Percentiles rank a stretch among this genome's conserved stretches.
These are phyloP conservation scores for Cephus cinctus DNA, from an alignment of 1,140 invertebrate genomes.

Conservation along the genomic window DNA sequence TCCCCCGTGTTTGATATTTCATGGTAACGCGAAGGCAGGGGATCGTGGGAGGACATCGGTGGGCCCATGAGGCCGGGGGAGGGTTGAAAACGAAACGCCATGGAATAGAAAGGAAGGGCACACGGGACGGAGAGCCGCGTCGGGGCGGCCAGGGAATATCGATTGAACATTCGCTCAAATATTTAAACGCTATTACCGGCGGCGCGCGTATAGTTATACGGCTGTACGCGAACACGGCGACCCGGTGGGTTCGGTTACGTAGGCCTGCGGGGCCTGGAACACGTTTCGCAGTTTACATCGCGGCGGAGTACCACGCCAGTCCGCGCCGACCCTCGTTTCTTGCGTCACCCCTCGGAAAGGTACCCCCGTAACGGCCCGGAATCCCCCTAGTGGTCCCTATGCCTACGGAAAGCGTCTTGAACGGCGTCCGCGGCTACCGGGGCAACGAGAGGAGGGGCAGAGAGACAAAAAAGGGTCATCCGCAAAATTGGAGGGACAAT, in stretches of 20 bases:
- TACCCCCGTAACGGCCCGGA: no score
- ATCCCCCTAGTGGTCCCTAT: no score
- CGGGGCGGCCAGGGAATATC: slow-evolving; percentile 31
- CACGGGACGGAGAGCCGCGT: slow-evolving; percentile 20
- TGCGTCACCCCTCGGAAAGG: background rate
- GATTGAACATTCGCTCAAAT: slow-evolving; percentile 50
- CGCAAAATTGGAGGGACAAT: no score
- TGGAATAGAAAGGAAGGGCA: slow-evolving; percentile 1
- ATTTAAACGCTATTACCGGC: slow-evolving; percentile 45
- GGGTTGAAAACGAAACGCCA: slow-evolving; percentile 8
- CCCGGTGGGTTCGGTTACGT: no score
- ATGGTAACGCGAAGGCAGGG: slow-evolving; percentile 31
- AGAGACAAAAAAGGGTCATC: no score
- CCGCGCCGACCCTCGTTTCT: background rate
- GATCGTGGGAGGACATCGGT: slow-evolving; percentile 4
- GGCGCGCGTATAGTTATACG: slow-evolving; percentile 28
- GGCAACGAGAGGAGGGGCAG: no score
- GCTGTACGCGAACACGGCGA: slow-evolving; percentile 15
- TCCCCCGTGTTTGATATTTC: slow-evolving; percentile 44
- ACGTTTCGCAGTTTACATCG: no score
- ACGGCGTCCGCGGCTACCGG: no score
- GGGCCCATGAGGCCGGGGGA: slow-evolving; percentile 8
- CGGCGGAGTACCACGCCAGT: background rate
- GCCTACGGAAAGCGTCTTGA: no score
- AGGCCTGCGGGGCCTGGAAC: no score